Conservation (phyloP, 2,888 invertebrate species). For the Drosophila cracens region DNA sequence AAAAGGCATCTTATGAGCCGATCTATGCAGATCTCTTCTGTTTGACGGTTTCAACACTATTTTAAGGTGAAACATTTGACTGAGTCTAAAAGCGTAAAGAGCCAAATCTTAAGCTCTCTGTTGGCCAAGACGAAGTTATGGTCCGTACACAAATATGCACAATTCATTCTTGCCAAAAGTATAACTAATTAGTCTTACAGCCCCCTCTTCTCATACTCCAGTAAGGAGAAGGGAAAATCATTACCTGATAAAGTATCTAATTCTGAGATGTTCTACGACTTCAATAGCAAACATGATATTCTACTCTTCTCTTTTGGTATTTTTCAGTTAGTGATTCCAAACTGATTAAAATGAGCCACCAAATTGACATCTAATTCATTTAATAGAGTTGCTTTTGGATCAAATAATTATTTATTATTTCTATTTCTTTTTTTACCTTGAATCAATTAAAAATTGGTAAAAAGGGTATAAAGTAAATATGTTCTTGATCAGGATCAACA, state of each 20-base stretch:
- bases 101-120: too few relatives aligned
- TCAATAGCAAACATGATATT: too few relatives aligned
- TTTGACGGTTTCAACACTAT: background rate
- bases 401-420: background rate
- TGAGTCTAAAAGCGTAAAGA: too few relatives aligned
- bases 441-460: background rate
- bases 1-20: background rate
- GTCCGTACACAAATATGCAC: too few relatives aligned
- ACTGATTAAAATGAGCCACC: background rate
- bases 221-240: too few relatives aligned
- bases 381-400: background rate
- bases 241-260: background rate
- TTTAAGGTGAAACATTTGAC: background rate
- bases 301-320: background rate
- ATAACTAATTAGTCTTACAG: too few relatives aligned
- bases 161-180: too few relatives aligned
- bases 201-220: too few relatives aligned
- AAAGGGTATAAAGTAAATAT: too few relatives aligned
- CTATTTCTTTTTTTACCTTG: background rate
- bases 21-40: background rate
- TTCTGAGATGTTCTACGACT: background rate
- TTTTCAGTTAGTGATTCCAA: background rate
- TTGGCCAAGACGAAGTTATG: too few relatives aligned
- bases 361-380: background rate
- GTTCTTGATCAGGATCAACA: too few relatives aligned